Evolutionary conservation across 64 coral and sea anemone species (phyloP), one percentile per base, ranked within the genome.

Genomic region (Orbicella faveolata): DNA sequence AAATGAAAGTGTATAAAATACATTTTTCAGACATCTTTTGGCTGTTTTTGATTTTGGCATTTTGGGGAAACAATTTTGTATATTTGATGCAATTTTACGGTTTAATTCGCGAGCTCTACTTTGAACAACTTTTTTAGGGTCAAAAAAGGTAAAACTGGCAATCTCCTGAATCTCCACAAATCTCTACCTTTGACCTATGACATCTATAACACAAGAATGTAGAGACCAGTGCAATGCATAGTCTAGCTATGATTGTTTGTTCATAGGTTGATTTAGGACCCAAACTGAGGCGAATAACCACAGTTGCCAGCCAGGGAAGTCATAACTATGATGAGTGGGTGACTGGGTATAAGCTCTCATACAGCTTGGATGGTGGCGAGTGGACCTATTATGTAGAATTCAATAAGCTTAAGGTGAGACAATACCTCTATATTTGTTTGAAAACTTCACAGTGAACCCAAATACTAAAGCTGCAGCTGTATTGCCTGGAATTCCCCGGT

Each of bases 271-370:
- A 89, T 77, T 89, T 77, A 48, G 87, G 87, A 19, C 87, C 87
- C 5, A 89, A 89, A 30, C 36, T 59, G 55, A 61, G 87, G 4
- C 34, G 23, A 62, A 26, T 89, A 17, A 89, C 87, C 41, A 30
- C 53, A 10, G 70, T 89, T 8, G 75, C 55, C 36, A 79, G 74
- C 18, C 87, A 89, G 23, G 87, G 87, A 44, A 89, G 87, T 76
- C 87, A 89, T 67, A 89, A 79, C 37, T 79, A 79, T 17, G 73
- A 89, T 79, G 52, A 79, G 12, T 89, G 87, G 87, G 87, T 89
- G 39, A 64, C 75, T 39, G 23, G 20, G 5, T 89, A 89, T 63
- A 79, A 76, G 36, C 62, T 89, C 0, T 89, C 87, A 11, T 79
- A 79, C 75, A 89, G 87, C 75, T 18, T 15, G 0, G 87, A 89